These are phyloP conservation scores for Drepanosiphum platanoidis DNA, from an alignment of 2,888 invertebrate species.

Conservation along the genomic window DNA sequence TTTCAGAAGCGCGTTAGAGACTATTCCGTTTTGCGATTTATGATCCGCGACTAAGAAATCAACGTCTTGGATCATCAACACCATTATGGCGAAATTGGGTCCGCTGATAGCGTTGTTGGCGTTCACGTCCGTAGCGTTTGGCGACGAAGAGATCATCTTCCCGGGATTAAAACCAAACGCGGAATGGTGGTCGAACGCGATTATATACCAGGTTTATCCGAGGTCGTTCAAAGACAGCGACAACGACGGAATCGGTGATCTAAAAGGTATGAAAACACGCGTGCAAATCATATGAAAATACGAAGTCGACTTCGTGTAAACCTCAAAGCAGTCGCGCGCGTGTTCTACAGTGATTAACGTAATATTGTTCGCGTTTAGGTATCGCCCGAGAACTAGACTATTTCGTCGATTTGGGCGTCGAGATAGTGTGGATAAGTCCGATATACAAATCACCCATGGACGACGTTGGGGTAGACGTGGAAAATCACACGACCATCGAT, in stretches of 20 bases:
- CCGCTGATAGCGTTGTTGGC: neutral
- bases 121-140: neutral
- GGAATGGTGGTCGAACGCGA: constrained; percentile 87
- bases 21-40: too few species aligned
- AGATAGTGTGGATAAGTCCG: constrained; percentile 77
- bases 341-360: too few species aligned
- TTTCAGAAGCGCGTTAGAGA: too few species aligned
- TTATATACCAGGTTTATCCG: constrained; percentile 87
- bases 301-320: too few species aligned
- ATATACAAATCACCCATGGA: constrained; percentile 75
- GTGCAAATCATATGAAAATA: too few species aligned
- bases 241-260: constrained; percentile 86
- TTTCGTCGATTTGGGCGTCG: constrained; percentile 72
- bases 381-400: constrained; percentile 70
- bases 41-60: too few species aligned
- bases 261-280: constrained; percentile 73
- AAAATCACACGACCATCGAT: constrained; percentile 71
- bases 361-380: constrained; percentile 64
- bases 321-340: too few species aligned
- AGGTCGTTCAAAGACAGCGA: constrained; percentile 87
- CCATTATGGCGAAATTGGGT: neutral
- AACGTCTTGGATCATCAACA: too few species aligned
- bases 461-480: constrained; percentile 76
- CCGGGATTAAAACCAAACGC: neutral
- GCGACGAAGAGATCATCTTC: neutral